A percentile compares a stretch with the other conserved stretches of the same genome.
These are phyloP conservation scores for Holothuria scabra DNA, from an alignment of 53 echinoderm and acorn worm species.

Conservation along the genomic window DNA sequence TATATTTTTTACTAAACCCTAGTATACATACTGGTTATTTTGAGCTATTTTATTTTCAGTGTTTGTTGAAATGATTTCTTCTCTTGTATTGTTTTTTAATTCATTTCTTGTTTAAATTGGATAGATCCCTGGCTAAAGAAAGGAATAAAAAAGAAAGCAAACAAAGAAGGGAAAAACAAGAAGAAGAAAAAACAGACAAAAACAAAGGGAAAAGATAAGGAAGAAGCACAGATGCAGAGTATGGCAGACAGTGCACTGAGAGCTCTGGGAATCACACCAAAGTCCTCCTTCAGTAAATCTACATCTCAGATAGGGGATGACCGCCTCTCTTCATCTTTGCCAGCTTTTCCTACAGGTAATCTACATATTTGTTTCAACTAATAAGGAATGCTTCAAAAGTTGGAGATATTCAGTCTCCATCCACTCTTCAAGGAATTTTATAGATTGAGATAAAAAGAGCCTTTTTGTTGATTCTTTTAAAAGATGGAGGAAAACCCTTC, in stretches of 20 bases:
- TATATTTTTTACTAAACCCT: too few species aligned
- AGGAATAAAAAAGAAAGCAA: slow-evolving; percentile 64
- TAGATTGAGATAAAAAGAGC: too few species aligned
- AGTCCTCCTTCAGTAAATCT: slow-evolving; percentile 29
- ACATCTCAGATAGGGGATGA: background rate
- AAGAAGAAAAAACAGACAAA: slow-evolving; percentile 68
- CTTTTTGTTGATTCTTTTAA: too few species aligned
- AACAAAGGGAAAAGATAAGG: slow-evolving; percentile 59
- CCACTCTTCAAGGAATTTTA: too few species aligned
- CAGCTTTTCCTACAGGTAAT: slow-evolving; percentile 20
- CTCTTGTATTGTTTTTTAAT: too few species aligned
- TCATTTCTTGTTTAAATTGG: background rate
- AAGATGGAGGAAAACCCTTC: too few species aligned
- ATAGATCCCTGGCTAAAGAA: slow-evolving; percentile 89
- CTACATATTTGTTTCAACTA: background rate
- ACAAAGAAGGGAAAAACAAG: slow-evolving; percentile 62
- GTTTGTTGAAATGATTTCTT: background rate
- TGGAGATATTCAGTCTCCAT: too few species aligned
- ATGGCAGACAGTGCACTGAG: slow-evolving; percentile 79
- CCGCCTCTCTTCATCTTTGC: slow-evolving; percentile 14
- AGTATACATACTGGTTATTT: too few species aligned
- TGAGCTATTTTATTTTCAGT: background rate
- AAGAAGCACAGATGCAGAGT: slow-evolving; percentile 66
- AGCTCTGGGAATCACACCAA: slow-evolving; percentile 80
- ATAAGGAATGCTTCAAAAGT: too few species aligned